Evolutionary conservation across 2,113 vertebrate genomes (phyloP).

Genomic region (Aptenodytes patagonicus): DNA sequence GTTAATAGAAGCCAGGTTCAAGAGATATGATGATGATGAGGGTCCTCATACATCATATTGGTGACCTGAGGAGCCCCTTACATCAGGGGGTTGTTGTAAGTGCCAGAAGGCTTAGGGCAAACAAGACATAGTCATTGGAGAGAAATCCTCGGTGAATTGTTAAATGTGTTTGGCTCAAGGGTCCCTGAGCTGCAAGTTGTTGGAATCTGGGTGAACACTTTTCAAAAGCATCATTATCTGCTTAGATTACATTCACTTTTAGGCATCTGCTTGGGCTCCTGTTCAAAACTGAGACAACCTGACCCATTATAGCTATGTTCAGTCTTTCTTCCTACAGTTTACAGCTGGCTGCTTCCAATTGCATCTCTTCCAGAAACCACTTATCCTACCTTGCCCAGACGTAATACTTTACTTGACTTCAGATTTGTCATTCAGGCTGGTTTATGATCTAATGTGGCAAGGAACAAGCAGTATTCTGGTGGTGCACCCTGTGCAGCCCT

Average conservation of each 20-base stretch:
- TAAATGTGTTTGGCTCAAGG: neutral
- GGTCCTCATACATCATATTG: neutral
- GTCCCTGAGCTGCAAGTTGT: neutral
- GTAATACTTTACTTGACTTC: neutral
- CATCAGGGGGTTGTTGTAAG: neutral
- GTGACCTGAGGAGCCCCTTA: neutral
- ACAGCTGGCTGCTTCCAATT: neutral
- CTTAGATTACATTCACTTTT: neutral
- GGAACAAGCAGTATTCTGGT: neutral
- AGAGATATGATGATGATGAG: neutral
- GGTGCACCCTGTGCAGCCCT: neutral
- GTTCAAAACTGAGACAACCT: neutral
- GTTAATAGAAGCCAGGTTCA: neutral
- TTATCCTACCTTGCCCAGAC: neutral
- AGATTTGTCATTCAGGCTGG: neutral
- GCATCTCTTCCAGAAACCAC: neutral
- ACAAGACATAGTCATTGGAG: neutral
- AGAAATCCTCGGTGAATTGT: neutral
- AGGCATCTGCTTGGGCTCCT: neutral
- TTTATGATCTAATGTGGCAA: neutral
- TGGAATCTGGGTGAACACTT: neutral
- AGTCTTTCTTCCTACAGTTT: neutral
- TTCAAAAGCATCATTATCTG: neutral
- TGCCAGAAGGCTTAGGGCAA: neutral
- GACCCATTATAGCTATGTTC: neutral